Base-by-base conservation (phyloP, 2,888 invertebrate species). In the Xiphydria camelus region DNA sequence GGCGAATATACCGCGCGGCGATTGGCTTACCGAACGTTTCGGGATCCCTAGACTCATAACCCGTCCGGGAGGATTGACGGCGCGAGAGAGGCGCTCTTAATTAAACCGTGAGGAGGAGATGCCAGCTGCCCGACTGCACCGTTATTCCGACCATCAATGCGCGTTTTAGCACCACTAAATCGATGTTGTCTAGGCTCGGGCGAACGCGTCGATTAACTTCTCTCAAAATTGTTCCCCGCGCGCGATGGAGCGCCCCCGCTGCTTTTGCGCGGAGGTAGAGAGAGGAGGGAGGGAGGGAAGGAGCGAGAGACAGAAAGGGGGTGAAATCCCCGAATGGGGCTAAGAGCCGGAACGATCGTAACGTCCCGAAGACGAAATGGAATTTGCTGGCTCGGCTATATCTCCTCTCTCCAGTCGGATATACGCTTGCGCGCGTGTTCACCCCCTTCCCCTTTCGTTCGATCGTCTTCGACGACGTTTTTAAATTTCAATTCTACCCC, bases 61-160 rank as follows among this genome's bases (percentile, higher is more conserved):
- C 51, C 41, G 55, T 49, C 49, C 49, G 42, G n/a, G 45, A 45
- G 45, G 53, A 55, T 49, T n/a, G n/a, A n/a, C 46, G 51, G 50
- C 40, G 45, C 34, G 37, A 31, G 39, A 53, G 46, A 42, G 49
- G 45, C 41, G 47, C 42, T 54, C 57, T 67, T 67, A 64, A 67
- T 67, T 67, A 64, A 67, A 58, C 52, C 41, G n/a, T 41, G 26
- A 29, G 38, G 26, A 36, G 38, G 45, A 31, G 41, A 44, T 46
- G 37, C 53, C 51, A 53, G 51, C 49, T 51, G 53, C 39, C 37
- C 38, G 37, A 26, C 37, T 20, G 17, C 32, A 18, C 21, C 45
- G 39, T 37, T 22, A 19, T 47, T 41, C 50, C 41, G 12, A 19
- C 29, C 41, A 47, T 55, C 49, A 20, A 44, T 43, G 44, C 44